These are phyloP conservation scores for Euwallacea fornicatus DNA, from an alignment of 1,140 invertebrate species.

Conservation along the genomic window DNA sequence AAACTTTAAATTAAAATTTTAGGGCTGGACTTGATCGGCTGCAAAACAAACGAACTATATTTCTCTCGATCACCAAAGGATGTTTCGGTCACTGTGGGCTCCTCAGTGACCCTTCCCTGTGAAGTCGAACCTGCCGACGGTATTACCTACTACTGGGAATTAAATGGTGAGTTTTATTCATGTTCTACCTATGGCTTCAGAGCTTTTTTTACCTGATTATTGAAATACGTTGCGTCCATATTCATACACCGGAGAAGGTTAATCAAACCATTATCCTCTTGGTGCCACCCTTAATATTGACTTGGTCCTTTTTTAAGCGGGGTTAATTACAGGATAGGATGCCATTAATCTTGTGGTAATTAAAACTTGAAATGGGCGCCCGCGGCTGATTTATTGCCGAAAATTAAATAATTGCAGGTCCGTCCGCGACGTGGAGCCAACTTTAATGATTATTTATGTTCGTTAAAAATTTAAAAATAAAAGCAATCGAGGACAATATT, in stretches of 20 bases:
- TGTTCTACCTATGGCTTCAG: background rate
- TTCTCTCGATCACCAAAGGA: slow-evolving; percentile 59
- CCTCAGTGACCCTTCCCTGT: slow-evolving; percentile 58
- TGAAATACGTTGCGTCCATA: too few species aligned
- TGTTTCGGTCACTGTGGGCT: slow-evolving; percentile 56
- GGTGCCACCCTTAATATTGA: background rate
- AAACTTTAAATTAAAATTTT: background rate
- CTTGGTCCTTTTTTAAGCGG: background rate
- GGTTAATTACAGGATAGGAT: slow-evolving; percentile 15
- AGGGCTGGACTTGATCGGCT: background rate
- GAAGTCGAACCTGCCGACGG: slow-evolving; percentile 59
- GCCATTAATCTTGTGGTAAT: slow-evolving; percentile 17
- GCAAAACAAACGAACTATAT: slow-evolving; percentile 57
- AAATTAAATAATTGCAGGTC: slow-evolving; percentile 13
- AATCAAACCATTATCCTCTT: too few species aligned
- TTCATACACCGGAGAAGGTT: too few species aligned
- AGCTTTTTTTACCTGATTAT: slow-evolving; percentile 6
- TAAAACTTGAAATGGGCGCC: slow-evolving; percentile 16
- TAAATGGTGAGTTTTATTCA: slow-evolving; percentile 53
- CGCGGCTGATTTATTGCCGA: slow-evolving; percentile 6
- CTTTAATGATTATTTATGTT: background rate
- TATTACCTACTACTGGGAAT: slow-evolving; percentile 63
- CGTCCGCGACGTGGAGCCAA: background rate
- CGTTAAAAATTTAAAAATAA: too few species aligned
- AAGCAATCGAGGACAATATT: too few species aligned